phyloP scores from a whole-genome alignment of 2,113 vertebrate genomes.

The Barbus barbus region DNA sequence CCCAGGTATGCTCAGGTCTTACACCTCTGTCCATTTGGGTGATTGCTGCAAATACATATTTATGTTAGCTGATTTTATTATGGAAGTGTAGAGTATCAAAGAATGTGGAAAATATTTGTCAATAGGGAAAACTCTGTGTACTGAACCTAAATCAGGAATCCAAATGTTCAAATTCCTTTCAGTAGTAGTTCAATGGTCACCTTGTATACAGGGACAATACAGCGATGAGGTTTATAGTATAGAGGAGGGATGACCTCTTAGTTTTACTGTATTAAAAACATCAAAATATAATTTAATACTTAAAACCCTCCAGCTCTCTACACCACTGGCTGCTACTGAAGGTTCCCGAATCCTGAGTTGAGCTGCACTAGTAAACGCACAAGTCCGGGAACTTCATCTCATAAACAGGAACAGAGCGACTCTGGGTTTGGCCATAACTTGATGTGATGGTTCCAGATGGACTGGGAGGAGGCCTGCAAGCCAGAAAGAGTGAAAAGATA shows the following conservation, averaged over 20 bases:
- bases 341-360: not conserved
- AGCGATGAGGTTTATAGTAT: not conserved
- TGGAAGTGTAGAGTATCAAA: not conserved
- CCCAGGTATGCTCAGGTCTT: not conserved
- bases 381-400: conserved; percentile 98
- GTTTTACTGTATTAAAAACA: not conserved
- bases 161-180: no score
- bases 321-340: not conserved
- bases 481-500: conserved; percentile 33
- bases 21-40: not conserved
- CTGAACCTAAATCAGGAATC: not conserved
- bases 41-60: not conserved
- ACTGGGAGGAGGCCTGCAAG: conserved; percentile 87
- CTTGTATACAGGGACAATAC: not conserved
- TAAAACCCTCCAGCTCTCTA: not conserved
- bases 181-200: no score
- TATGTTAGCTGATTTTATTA: not conserved
- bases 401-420: conserved; percentile 91
- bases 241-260: not conserved
- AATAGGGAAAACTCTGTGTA: not conserved
- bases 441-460: conserved; percentile 91
- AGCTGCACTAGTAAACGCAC: conserved; percentile 86
- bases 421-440: conserved; percentile 86
- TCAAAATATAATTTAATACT: conserved; percentile 17
- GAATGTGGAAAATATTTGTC: not conserved